Conservation (phyloP, 2,888 invertebrate species). For the Dusona sp. region DNA sequence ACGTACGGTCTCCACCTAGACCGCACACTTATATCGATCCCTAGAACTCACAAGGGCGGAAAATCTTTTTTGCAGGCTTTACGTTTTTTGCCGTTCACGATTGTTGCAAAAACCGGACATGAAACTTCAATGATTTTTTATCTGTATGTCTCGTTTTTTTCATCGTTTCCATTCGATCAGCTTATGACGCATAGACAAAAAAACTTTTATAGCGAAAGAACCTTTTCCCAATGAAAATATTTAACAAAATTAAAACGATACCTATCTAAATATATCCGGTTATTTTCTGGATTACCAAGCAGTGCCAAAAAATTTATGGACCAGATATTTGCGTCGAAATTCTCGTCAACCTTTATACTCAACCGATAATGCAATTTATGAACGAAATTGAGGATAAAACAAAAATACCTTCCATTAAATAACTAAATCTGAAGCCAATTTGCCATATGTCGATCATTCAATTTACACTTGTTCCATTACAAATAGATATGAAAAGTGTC, state of each 20-base stretch:
- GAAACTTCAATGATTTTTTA: neutral
- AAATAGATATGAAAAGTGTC: neutral
- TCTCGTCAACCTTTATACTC: neutral
- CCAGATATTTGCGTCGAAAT: neutral
- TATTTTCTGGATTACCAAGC: neutral
- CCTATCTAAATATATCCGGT: neutral
- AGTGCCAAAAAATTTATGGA: neutral
- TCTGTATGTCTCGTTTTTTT: neutral
- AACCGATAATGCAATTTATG: neutral
- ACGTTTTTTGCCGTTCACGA: neutral
- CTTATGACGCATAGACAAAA: neutral
- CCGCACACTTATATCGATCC: constrained; percentile 28
- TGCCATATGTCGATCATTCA: neutral
- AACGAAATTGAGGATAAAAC: neutral
- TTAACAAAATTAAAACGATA: neutral
- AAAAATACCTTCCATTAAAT: neutral
- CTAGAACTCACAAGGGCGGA: constrained; percentile 1
- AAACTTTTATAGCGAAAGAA: no score
- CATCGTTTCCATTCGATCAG: neutral
- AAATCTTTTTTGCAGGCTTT: neutral
- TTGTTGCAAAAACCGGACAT: neutral
- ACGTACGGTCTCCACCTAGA: constrained; percentile 46
- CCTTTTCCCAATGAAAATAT: neutral
- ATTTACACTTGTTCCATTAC: neutral
- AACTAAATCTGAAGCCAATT: neutral